A percentile compares a stretch with the other conserved stretches of the same genome.
Evolutionary conservation across 1,140 invertebrate species (phyloP).

Genomic region (Andrena cerasifolii): DNA sequence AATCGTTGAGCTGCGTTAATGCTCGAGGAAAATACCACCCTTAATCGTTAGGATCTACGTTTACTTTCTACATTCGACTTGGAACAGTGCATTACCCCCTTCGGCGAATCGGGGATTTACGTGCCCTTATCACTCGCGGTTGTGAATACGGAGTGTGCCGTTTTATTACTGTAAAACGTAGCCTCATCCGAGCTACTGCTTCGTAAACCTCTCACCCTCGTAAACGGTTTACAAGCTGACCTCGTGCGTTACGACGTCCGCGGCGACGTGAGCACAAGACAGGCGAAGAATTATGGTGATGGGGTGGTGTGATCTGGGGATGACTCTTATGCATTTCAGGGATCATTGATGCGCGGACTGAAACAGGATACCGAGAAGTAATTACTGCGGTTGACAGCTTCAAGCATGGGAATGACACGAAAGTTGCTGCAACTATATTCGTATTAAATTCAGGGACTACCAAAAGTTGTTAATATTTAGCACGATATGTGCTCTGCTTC

Average conservation of each 20-base stretch:
- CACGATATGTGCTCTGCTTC: too few species aligned
- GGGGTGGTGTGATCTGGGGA: neutral
- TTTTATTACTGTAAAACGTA: slow-evolving; percentile 11
- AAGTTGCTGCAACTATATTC: too few species aligned
- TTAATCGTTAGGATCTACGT: too few species aligned
- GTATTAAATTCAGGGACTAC: too few species aligned
- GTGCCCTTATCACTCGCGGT: neutral
- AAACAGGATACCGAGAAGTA: too few species aligned
- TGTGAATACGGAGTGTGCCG: slow-evolving; percentile 28
- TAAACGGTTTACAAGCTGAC: slow-evolving; percentile 19
- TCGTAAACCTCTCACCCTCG: slow-evolving; percentile 34
- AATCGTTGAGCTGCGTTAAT: neutral
- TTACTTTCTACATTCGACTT: too few species aligned
- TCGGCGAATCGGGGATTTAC: slow-evolving; percentile 7
- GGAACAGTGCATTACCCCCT: neutral
- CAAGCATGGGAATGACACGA: too few species aligned
- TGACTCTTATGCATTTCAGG: too few species aligned
- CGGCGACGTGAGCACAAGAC: neutral
- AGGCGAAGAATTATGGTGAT: neutral
- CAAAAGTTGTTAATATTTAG: too few species aligned
- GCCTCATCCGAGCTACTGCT: slow-evolving; percentile 1
- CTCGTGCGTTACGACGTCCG: neutral
- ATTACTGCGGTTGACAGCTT: too few species aligned
- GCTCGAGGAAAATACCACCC: too few species aligned
- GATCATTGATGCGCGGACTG: too few species aligned